These are phyloP conservation scores for Scartelaos histophorus DNA, from an alignment of 2,113 vertebrate genomes.

Conservation along the genomic window DNA sequence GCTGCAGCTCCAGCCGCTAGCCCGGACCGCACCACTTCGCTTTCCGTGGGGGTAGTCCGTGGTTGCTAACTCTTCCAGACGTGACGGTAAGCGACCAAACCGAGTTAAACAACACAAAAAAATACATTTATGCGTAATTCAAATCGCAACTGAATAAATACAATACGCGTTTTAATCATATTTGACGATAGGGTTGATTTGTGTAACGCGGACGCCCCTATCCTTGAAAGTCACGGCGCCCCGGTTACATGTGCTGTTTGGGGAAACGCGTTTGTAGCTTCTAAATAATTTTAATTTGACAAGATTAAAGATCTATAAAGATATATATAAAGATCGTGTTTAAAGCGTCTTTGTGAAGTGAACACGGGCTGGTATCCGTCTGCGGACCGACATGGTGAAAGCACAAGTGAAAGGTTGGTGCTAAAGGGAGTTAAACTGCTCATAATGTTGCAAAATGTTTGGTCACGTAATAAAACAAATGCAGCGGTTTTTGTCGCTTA, in stretches of 20 bases:
- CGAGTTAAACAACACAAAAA: neutral
- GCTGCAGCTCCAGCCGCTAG: neutral
- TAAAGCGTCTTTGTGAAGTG: neutral
- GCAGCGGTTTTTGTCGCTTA: neutral
- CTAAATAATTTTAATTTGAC: neutral
- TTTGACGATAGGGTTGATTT: neutral
- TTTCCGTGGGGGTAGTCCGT: slow-evolving; percentile 26
- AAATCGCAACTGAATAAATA: neutral
- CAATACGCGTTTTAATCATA: neutral
- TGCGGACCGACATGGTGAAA: neutral
- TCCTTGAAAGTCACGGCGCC: neutral
- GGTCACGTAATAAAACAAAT: neutral
- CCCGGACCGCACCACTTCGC: slow-evolving; percentile 42
- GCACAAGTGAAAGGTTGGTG: neutral
- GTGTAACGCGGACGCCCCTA: neutral
- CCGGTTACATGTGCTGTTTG: neutral
- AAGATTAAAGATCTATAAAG: too few species aligned
- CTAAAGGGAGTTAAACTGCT: neutral
- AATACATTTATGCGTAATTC: neutral
- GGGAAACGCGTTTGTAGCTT: neutral
- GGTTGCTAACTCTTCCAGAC: slow-evolving; percentile 8
- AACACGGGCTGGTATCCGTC: neutral
- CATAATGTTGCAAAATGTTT: neutral
- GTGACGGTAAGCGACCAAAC: slow-evolving; percentile 44
- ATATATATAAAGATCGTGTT: too few species aligned